Percentiles rank a stretch among this genome's conserved stretches.
These are phyloP conservation scores for Ornithorhynchus anatinus DNA, from an alignment of 2,113 vertebrate species.

Conservation along the genomic window DNA sequence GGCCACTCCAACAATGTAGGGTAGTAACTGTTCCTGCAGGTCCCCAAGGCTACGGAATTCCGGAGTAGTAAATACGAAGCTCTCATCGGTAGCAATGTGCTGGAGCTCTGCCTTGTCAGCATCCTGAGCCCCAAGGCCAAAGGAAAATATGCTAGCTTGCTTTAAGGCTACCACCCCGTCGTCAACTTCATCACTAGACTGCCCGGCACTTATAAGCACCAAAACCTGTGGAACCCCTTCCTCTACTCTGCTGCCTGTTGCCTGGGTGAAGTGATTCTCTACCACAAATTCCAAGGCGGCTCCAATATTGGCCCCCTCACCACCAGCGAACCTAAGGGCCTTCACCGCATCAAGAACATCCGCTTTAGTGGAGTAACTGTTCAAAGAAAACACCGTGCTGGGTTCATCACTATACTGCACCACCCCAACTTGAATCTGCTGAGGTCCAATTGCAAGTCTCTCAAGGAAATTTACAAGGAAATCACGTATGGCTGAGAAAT, in stretches of 20 bases:
- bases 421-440: constrained; percentile 88
- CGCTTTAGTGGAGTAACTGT: constrained; percentile 82
- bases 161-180: constrained; percentile 84
- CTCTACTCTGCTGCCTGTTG: constrained; percentile 89
- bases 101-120: constrained; percentile 83
- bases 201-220: constrained; percentile 87
- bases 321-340: constrained; percentile 79
- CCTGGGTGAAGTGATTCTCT: constrained; percentile 80
- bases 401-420: constrained; percentile 85
- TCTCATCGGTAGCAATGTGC: constrained; percentile 84
- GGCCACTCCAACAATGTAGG: constrained; percentile 85
- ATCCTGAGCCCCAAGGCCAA: constrained; percentile 80
- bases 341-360: constrained; percentile 85
- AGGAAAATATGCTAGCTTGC: constrained; percentile 83
- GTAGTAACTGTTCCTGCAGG: constrained; percentile 81
- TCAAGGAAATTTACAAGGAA: constrained; percentile 94
- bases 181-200: constrained; percentile 89
- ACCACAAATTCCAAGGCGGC: constrained; percentile 87
- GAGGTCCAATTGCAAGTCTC: constrained; percentile 84
- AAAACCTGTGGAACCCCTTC: constrained; percentile 90
- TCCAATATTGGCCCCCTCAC: constrained; percentile 85
- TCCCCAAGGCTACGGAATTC: constrained; percentile 80
- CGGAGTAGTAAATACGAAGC: constrained; percentile 82
- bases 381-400: constrained; percentile 86
- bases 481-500: constrained; percentile 88